Evolutionary conservation across 2,888 invertebrate genomes (phyloP), one percentile per base, ranked within the genome.

Genomic region (Agrochola macilenta): DNA sequence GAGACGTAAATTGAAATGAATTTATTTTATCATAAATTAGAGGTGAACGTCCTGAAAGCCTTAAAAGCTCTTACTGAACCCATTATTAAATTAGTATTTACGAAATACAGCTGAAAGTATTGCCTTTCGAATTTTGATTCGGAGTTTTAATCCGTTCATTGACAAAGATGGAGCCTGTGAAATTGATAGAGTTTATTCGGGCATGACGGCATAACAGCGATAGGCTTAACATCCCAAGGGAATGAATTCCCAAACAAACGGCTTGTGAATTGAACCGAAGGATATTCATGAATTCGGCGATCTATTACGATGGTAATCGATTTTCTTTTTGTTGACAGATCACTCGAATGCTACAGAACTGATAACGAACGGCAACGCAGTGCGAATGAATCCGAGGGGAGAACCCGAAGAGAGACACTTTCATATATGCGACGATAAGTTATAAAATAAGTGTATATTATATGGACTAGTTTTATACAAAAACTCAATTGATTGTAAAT

Each of bases 331-430:
- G 79, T 92, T 90, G 57, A 64, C 94, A 95, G 95, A 94, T 85
- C 89, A 92, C 85, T 94, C 94, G 64, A 94, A 94, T 82, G 93
- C 92, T 43, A 93, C 93, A 61, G 93, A 95, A 89, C 88, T 94
- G 85, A 85, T 93, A 68, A 92, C 88, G 12, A 95, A 95, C 79
- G 94, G 95, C 64, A 94, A 93, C 65, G 88, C 88, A 72, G 91
- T 95, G 76, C 90, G 92, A 80, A 93, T 94, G 92, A 93, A 95
- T 78, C 94, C 94, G 14, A 87, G 90, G 4, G 94, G 94, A 23
- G 91, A 92, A 43, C 91, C 91, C 23, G 90, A 88, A 26, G 87
- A 85, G 5, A 91, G 82, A 74, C 87, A 89, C 75, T 90, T 87
- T 64, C 91, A 91, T 70, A 88, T 93, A 58, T 92, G 93, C 80